A percentile compares a stretch with the other conserved stretches of the same genome.
phyloP scores from a whole-genome alignment of 2,888 invertebrate genomes.

The Dasypolia templi region DNA sequence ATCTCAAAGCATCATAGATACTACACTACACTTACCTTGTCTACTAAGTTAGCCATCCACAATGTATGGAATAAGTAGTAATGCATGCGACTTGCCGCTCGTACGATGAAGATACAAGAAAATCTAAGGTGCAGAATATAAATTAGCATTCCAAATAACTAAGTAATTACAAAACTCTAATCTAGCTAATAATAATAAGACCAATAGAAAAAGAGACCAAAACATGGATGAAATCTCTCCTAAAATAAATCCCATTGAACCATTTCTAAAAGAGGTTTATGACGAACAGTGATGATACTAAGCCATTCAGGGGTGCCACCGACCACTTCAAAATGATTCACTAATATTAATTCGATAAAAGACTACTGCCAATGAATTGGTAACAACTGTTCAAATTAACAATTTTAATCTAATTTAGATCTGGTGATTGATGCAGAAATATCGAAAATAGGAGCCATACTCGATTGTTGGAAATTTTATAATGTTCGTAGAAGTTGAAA shows the following conservation, averaged over 20 bases:
- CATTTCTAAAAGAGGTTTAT: conserved; percentile 81
- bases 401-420: conserved; percentile 77
- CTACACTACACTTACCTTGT: conserved; percentile 76
- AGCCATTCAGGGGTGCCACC: conserved; percentile 90
- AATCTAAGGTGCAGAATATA: conserved; percentile 88
- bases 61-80: conserved; percentile 67
- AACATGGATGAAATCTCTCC: conserved; percentile 82
- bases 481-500: conserved; percentile 68
- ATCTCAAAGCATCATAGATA: conserved; percentile 70
- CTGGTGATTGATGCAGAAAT: conserved; percentile 79
- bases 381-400: conserved; percentile 79
- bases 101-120: conserved; percentile 83
- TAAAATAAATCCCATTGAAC: conserved; percentile 83
- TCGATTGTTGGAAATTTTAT: conserved; percentile 63
- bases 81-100: conserved; percentile 80
- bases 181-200: conserved; percentile 83
- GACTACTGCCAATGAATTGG: conserved; percentile 82
- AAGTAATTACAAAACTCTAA: conserved; percentile 78
- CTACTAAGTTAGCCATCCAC: conserved; percentile 69
- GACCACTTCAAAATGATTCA: conserved; percentile 84
- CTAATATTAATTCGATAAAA: conserved; percentile 79
- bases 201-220: conserved; percentile 85
- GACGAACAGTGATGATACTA: conserved; percentile 87
- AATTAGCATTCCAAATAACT: conserved; percentile 84
- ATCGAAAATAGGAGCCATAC: conserved; percentile 71